Conservation (phyloP, 1,140 invertebrate species). For the Micrasema longulum region DNA sequence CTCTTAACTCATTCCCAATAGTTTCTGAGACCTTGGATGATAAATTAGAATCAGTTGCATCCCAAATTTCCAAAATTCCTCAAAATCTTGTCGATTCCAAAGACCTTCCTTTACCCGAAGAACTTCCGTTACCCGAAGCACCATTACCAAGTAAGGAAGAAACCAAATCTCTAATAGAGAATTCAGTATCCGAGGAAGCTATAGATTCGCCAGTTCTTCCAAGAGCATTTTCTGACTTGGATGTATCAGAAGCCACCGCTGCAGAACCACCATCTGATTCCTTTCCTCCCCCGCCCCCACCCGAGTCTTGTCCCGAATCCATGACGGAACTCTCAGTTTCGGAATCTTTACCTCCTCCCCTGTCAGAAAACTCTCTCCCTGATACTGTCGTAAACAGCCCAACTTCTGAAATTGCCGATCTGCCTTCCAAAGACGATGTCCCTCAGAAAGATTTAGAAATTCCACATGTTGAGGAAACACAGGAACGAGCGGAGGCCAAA, state of each 20-base stretch:
- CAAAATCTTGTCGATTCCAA: not conserved
- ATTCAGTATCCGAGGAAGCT: not conserved
- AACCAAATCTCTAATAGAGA: constrained; percentile 7
- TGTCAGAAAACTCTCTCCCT: constrained; percentile 46
- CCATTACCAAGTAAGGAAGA: not conserved
- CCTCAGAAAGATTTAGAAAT: constrained; percentile 35
- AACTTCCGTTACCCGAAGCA: constrained; percentile 11
- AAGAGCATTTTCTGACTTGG: constrained; percentile 44
- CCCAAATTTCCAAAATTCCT: constrained; percentile 4
- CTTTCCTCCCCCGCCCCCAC: constrained; percentile 50
- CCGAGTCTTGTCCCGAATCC: constrained; percentile 50
- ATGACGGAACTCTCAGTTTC: constrained; percentile 48
- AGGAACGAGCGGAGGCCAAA: constrained; percentile 5
- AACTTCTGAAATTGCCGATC: constrained; percentile 46
- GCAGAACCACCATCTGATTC: constrained; percentile 46
- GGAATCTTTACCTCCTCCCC: constrained; percentile 51
- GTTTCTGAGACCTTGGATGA: not conserved
- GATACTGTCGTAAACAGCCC: constrained; percentile 50
- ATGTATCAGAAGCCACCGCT: constrained; percentile 42
- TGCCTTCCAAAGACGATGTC: constrained; percentile 45
- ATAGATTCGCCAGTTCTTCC: constrained; percentile 45
- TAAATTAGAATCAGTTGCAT: constrained; percentile 2
- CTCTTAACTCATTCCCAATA: constrained; percentile 10
- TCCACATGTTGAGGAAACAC: constrained; percentile 28
- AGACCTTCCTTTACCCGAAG: constrained; percentile 2